Evolutionary conservation across 2,888 invertebrate genomes (phyloP), one percentile per base, ranked within the genome.

Genomic region (Toxonevra muliebris): DNA sequence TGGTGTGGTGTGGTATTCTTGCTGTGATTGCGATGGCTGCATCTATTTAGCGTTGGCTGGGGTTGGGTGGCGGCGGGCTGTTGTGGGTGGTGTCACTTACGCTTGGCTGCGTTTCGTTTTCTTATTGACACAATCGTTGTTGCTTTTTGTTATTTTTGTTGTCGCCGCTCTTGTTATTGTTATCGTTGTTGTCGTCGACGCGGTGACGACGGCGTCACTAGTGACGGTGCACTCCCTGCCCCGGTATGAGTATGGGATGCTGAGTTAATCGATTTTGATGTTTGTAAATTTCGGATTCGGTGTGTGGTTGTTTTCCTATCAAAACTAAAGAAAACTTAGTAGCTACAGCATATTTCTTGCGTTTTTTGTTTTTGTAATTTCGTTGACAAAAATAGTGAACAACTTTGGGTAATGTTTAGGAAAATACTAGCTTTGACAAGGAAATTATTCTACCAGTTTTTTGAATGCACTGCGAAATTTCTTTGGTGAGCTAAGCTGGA

Each of bases 41-140:
- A 48, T n/a, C 48, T 17, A 30, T 30, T 30, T 30, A 2, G 30
- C 30, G 30, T 7, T 30, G 30, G 3, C 9, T 42, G 42, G 45
- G 60, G 60, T 43, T 19, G 19, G 48, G n/a, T 60, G 41, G 41
- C 42, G 41, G 41, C 42, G 19, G 13, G 40, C 41, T n/a, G 42
- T 19, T 57, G 69, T 70, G 72, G 72, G 71, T 72, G 74, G 71
- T 70, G 66, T 68, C 68, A 70, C 50, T 70, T 69, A 64, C 65
- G 72, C 68, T 70, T 65, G 70, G 67, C 52, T 69, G 65, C 19
- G 41, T 30, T 30, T 30, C n/a, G n/a, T 66, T 40, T 42, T 40
- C 60, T 54, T 66, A 66, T 62, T 58, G 66, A 63, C 64, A 62
- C 5, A 57, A 43, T 19, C 19, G 53, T 42, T 45, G 58, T 7